Conservation (phyloP, 2,113 vertebrate genomes). For the Malurus cyaneus region DNA sequence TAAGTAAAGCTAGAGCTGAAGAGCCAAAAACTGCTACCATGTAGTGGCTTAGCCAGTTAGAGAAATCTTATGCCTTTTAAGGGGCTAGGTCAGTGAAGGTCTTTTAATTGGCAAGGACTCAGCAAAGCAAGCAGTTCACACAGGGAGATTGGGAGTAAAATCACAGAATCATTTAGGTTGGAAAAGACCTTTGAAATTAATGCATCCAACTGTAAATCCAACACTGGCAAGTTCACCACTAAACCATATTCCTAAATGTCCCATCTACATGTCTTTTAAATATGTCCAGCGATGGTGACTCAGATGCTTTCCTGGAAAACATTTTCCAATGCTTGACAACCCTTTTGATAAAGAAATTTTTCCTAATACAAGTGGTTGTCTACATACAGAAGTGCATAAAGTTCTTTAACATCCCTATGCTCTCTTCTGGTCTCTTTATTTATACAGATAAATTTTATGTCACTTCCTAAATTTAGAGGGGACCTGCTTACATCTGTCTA, state of each 20-base stretch:
- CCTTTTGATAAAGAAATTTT: neutral
- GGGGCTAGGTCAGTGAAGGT: neutral
- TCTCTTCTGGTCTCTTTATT: neutral
- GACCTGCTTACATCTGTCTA: neutral
- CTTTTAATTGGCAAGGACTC: neutral
- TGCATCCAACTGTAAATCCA: neutral
- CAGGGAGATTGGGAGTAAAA: neutral
- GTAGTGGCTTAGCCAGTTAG: neutral
- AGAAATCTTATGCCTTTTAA: neutral
- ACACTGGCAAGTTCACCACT: neutral
- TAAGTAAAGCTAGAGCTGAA: neutral
- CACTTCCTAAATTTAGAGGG: neutral
- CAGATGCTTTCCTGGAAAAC: neutral
- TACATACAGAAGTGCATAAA: neutral
- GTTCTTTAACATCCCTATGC: neutral
- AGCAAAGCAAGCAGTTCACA: neutral
- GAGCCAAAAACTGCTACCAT: neutral
- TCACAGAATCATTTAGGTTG: neutral
- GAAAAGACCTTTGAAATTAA: neutral
- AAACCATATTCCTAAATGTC: neutral
- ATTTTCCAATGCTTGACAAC: neutral
- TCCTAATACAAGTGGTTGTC: neutral
- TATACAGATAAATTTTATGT: neutral
- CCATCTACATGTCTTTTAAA: neutral
- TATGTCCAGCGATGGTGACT: accelerated